A percentile compares a stretch with the other conserved stretches of the same genome.
phyloP scores from a whole-genome alignment of 2,797 vertebrate genomes.

The Myotis findleyi region DNA sequence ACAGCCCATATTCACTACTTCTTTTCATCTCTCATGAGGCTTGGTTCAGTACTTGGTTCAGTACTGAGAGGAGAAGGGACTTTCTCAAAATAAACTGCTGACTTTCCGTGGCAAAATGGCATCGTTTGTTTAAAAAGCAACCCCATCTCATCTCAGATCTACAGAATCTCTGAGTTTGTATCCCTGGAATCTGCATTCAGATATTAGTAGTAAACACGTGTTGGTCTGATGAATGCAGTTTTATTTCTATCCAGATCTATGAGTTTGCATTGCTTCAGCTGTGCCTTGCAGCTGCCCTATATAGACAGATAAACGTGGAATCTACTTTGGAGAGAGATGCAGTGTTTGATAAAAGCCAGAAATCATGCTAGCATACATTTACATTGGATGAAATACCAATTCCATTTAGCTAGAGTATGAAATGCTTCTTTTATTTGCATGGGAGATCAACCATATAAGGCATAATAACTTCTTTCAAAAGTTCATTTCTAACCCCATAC shows the following conservation, averaged over 20 bases:
- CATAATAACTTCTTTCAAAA: conserved; percentile 80
- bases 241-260: conserved; percentile 32
- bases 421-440: conserved; percentile 80
- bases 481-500: conserved; percentile 76
- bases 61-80: background rate
- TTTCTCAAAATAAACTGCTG: background rate
- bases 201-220: conserved; percentile 9
- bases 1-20: background rate
- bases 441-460: conserved; percentile 76
- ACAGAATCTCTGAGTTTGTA: background rate
- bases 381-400: conserved; percentile 76
- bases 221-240: conserved; percentile 8
- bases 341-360: conserved; percentile 76
- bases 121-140: background rate
- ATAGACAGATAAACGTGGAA: conserved; percentile 56
- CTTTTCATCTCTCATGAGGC: background rate
- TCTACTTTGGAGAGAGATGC: conserved; percentile 67
- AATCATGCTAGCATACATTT: conserved; percentile 74
- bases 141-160: background rate
- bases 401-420: conserved; percentile 73
- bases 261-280: background rate
- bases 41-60: background rate
- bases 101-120: background rate
- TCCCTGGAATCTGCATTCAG: background rate
- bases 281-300: background rate